phyloP scores from a whole-genome alignment of 2,797 vertebrate species.

The Cynopterus sphinx region DNA sequence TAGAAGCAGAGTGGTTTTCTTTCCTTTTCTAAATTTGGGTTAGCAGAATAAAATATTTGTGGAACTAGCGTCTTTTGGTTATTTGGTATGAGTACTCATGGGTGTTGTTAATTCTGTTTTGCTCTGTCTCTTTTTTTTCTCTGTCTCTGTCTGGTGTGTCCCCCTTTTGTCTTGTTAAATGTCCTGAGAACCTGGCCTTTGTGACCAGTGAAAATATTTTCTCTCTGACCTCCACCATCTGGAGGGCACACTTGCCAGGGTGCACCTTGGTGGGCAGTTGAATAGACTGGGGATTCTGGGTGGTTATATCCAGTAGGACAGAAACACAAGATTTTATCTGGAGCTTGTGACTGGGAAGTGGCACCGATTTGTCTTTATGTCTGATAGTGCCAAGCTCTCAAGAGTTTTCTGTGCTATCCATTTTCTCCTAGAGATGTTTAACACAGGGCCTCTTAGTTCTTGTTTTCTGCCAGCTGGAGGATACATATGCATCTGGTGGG shows the following conservation, averaged over 20 bases:
- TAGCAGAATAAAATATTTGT: neutral
- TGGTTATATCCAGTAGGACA: too few species aligned
- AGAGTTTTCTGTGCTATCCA: neutral
- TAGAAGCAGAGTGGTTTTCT: neutral
- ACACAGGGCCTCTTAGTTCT: too few species aligned
- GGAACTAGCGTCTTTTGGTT: neutral
- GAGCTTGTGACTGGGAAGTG: neutral
- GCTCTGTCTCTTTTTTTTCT: neutral
- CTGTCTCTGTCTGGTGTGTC: neutral
- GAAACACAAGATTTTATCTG: neutral
- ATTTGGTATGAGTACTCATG: neutral
- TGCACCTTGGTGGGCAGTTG: neutral
- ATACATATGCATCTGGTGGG: neutral
- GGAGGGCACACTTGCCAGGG: neutral
- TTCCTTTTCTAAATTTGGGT: neutral
- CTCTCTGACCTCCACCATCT: neutral
- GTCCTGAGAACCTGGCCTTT: neutral
- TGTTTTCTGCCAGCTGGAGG: neutral
- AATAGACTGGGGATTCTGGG: neutral
- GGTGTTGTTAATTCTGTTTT: neutral
- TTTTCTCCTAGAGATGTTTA: neutral
- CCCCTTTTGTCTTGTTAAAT: neutral
- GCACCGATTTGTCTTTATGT: neutral
- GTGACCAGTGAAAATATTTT: neutral
- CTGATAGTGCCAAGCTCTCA: neutral